Base-by-base conservation (phyloP, 2,113 vertebrate species). In the Actinemys pallida region DNA sequence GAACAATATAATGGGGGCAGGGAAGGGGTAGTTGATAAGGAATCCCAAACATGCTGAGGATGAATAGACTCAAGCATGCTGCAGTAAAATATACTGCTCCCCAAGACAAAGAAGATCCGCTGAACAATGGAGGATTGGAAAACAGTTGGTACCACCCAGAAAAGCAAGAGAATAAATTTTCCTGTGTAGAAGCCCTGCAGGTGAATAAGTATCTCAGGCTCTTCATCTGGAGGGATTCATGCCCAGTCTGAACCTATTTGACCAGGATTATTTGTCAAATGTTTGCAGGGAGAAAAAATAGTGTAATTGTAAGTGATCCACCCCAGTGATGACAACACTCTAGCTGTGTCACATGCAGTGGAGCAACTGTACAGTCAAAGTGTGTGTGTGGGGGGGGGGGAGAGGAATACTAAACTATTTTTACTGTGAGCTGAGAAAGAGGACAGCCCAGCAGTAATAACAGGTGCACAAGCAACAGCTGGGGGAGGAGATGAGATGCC, bases 391-490 rank as follows among this genome's bases (percentile, higher is more conserved):
- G 6, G 6, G 13, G 57, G 13, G 57, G 6, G 16, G 8, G 19
- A 4, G 19, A 20, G 17, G 9, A 20, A 90, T 94, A 94, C 72
- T 93, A 85, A 94, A 53, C 65, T 80, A 25, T 88, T 50, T 91
- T 88, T 94, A 56, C 5, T 1, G 6, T 76, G 47, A 22, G 50
- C 69, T 72, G 81, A 93, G 90, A 76, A 56, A 97, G 93, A 93
- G 62, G 57, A 83, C 85, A 91, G 78, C 52, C 90, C 54, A 84
- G 87, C 53, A 87, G 83, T 92, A 90, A 94, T 35, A 97, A 94
- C 93, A 98, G 96, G 89, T 97, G 96, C 94, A 93, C 72, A 88
- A 84, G 65, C 56, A 97, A 91, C 94, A 98, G 92, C 94, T 97
- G 96, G 14, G 86, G 86, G 94, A 93, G 91, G 47, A 86, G 35